These are phyloP conservation scores for Solen grandis DNA, from an alignment of 1,140 invertebrate genomes.

Conservation along the genomic window DNA sequence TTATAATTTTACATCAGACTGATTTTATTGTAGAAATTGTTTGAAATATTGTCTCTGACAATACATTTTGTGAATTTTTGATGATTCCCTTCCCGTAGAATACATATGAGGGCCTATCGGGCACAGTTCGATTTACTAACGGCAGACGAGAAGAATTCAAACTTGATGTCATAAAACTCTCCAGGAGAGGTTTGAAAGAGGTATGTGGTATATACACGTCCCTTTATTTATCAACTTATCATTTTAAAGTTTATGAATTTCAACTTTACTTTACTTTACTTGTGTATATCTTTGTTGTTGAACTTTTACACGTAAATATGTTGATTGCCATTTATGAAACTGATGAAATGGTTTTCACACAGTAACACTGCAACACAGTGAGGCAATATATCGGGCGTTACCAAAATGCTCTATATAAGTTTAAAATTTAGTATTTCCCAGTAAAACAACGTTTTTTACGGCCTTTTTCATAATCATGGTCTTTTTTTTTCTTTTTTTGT, in stretches of 20 bases:
- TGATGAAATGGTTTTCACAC: too few relatives aligned
- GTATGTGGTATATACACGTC: constrained; percentile 80
- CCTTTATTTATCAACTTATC: background rate
- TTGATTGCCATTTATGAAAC: background rate
- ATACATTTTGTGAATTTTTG: background rate
- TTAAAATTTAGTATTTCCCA: too few relatives aligned
- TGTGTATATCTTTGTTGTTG: background rate
- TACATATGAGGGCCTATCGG: constrained; percentile 85
- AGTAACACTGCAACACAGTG: background rate
- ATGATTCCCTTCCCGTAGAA: constrained; percentile 85
- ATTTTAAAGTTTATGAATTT: background rate
- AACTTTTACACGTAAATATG: background rate
- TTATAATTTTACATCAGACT: too few relatives aligned
- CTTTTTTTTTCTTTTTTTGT: too few relatives aligned
- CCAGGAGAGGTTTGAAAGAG: constrained; percentile 88
- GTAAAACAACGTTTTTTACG: too few relatives aligned
- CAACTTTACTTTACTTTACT: background rate
- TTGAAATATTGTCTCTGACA: too few relatives aligned
- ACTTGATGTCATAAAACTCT: constrained; percentile 95
- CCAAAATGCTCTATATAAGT: background rate
- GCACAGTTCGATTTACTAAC: constrained; percentile 78
- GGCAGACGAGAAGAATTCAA: constrained; percentile 94
- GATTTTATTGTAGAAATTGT: too few relatives aligned
- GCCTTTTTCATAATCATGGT: too few relatives aligned
- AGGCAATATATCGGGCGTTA: background rate